Base-by-base conservation (phyloP, 2,888 invertebrate genomes). In the Lasiommata megera region DNA sequence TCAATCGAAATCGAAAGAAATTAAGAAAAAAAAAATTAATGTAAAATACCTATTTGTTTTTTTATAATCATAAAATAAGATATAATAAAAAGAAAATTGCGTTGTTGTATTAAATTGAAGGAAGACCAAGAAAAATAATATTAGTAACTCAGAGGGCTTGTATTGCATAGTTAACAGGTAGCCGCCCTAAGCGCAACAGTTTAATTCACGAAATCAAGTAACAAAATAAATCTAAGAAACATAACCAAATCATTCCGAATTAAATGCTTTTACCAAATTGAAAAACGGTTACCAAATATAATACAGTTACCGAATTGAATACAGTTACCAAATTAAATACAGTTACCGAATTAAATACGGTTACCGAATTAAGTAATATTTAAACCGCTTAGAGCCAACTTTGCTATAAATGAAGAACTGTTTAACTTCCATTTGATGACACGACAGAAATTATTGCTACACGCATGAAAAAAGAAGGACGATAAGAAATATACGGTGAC, bases 301-400 rank as follows among this genome's bases (percentile, higher is more conserved):
- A 23, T 23, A 5, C 23, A 23, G 23, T 23, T 76, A 79, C 72
- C 72, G 11, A 34, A 34, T 9, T 34, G 11, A 34, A 34, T 31
- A 11, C 11, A 3, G 34, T 9, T 76, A 79, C 72, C 72, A 23
- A 23, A 79, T 74, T 75, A 80, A 81, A 81, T 79, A 11, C 11
- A 3, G 34, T 9, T 76, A 79, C 72, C 72, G 5, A 23, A 79
- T 74, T 75, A 80, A 81, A 81, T 79, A 79, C 77, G 76, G 74
- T 67, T 71, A 70, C 68, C 56, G 76, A 43, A 81, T 81, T 82
- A 84, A 84, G 82, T 83, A 80, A 80, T 79, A 76, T 73, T 77
- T 79, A 74, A 77, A 75, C 78, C 82, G 84, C 84, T 86, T 80
- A 79, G 72, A 83, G 84, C 84, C 79, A 74, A 74, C 71, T 77